Evolutionary conservation across 2,797 vertebrate genomes (phyloP).

Genomic region (Odontamblyopus rebecca): DNA sequence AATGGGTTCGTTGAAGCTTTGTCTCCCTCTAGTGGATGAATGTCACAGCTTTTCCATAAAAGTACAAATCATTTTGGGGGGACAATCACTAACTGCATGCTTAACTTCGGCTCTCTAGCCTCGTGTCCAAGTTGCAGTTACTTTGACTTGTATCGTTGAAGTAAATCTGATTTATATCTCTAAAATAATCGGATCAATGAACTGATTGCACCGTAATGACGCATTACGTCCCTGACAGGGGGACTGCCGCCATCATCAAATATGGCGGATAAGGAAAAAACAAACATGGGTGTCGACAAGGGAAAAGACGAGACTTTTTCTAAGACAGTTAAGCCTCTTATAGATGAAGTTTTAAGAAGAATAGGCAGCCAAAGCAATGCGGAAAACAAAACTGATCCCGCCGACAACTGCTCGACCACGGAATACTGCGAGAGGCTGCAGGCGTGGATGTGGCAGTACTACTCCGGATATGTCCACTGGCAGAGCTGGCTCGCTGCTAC

Average conservation of each 20-base stretch:
- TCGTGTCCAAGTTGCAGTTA: neutral
- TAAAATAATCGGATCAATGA: neutral
- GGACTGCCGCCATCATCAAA: constrained; percentile 42
- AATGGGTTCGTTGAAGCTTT: neutral
- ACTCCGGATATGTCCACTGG: constrained; percentile 88
- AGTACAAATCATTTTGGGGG: neutral
- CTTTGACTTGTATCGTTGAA: too few relatives aligned
- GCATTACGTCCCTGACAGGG: constrained; percentile 21
- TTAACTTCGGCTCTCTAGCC: neutral
- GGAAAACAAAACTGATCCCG: constrained; percentile 8
- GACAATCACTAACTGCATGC: neutral
- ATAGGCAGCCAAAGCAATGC: neutral
- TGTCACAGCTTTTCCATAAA: neutral
- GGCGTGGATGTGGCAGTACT: constrained; percentile 96
- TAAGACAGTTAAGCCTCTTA: constrained; percentile 17
- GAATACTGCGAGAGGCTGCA: constrained; percentile 90
- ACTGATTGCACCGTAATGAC: constrained; percentile 4
- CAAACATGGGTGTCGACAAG: constrained; percentile 60
- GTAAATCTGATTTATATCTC: too few relatives aligned
- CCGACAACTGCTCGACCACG: constrained; percentile 49
- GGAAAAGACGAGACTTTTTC: constrained; percentile 36
- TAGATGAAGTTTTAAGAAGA: constrained; percentile 2
- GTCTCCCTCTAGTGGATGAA: constrained; percentile 27
- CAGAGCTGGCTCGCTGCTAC: constrained; percentile 81
- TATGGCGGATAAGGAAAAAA: constrained; percentile 76